These are phyloP conservation scores for Girardia tigrina DNA, from an alignment of 2,888 invertebrate species.

Conservation along the genomic window DNA sequence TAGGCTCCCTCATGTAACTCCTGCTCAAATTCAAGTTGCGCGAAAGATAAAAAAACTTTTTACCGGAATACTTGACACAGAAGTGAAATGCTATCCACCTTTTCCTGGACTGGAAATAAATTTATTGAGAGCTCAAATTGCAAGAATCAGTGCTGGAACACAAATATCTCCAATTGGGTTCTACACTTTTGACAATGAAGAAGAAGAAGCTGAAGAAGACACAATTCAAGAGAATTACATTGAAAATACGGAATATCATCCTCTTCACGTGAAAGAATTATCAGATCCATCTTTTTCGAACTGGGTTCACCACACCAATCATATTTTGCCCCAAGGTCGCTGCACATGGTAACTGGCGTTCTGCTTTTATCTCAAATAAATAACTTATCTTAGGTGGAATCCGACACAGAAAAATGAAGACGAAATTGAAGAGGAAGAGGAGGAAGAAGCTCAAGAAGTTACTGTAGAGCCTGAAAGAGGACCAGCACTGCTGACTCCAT, in stretches of 20 bases:
- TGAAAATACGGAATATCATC: constrained; percentile 59
- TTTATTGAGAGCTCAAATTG: constrained; percentile 65
- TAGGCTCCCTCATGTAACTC: constrained; percentile 63
- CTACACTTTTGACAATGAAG: constrained; percentile 54
- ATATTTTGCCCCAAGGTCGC: constrained; percentile 56
- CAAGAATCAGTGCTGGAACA: constrained; percentile 55
- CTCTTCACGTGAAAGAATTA: constrained; percentile 58
- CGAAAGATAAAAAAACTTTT: constrained; percentile 58
- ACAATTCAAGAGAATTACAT: constrained; percentile 33
- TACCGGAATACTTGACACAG: constrained; percentile 60
- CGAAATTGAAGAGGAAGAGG: constrained; percentile 54
- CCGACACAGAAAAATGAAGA: constrained; percentile 38
- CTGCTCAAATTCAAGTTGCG: constrained; percentile 51
- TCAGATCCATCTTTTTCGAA: constrained; percentile 55
- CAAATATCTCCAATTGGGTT: constrained; percentile 44
- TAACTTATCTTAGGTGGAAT: constrained; percentile 27
- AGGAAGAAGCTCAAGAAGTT: constrained; percentile 46
- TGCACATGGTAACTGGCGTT: neutral
- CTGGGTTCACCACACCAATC: constrained; percentile 66
- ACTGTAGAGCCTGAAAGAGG: constrained; percentile 56
- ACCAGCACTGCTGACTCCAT: constrained; percentile 58
- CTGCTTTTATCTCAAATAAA: neutral
- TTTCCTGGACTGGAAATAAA: constrained; percentile 68
- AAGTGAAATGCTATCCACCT: constrained; percentile 60
- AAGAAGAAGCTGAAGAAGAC: constrained; percentile 42